Conservation (phyloP, 2,113 vertebrate species). For the Megaleporinus macrocephalus region DNA sequence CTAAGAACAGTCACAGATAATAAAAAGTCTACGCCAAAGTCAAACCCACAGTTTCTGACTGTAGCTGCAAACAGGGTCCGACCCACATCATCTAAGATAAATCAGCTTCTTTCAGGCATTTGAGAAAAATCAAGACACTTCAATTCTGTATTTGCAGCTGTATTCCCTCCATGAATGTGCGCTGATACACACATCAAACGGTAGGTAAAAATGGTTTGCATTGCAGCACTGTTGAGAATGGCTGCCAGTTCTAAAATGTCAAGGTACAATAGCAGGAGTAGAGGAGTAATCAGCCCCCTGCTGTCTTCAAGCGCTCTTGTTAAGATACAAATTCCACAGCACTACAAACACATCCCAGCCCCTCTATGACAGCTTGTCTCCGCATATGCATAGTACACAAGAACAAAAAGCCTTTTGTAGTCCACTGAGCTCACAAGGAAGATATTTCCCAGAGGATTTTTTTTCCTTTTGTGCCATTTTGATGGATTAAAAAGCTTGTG, state of each 20-base stretch:
- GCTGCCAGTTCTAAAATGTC: not conserved
- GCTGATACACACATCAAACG: too few species aligned
- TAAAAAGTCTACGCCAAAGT: too few species aligned
- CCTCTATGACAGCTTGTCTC: slow-evolving; percentile 7
- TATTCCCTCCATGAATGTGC: too few species aligned
- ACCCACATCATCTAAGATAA: too few species aligned
- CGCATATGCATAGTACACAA: slow-evolving; percentile 39
- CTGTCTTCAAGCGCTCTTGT: not conserved
- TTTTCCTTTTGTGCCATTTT: slow-evolving; percentile 17
- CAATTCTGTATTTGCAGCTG: too few species aligned
- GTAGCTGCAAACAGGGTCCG: too few species aligned
- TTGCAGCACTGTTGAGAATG: too few species aligned
- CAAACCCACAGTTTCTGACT: too few species aligned
- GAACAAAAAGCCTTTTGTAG: slow-evolving; percentile 48
- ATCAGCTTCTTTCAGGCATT: too few species aligned
- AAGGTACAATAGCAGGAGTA: not conserved
- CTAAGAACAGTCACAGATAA: too few species aligned
- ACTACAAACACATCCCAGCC: slow-evolving; percentile 19
- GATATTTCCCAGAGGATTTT: slow-evolving; percentile 30
- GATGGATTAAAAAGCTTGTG: not conserved
- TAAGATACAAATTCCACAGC: slow-evolving; percentile 18
- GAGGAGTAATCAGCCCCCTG: not conserved
- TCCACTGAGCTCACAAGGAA: slow-evolving; percentile 16
- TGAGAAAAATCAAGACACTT: too few species aligned
- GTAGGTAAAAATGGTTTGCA: too few species aligned